phyloP scores from a whole-genome alignment of 2,888 invertebrate species.

The Phengaris arion region DNA sequence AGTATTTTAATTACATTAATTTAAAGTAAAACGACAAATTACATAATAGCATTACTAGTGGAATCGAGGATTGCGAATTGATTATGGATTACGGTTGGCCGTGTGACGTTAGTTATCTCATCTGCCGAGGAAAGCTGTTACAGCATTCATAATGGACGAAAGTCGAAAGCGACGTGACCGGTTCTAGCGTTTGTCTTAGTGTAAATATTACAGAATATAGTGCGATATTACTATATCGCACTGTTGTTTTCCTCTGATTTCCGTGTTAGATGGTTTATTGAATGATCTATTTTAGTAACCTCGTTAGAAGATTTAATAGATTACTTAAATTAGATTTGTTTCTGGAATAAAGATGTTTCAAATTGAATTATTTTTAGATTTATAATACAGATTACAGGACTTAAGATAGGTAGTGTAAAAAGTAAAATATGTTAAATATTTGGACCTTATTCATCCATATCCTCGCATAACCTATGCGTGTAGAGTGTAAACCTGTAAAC shows the following conservation, averaged over 20 bases:
- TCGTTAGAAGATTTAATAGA: background rate
- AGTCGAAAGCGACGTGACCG: slow-evolving; percentile 69
- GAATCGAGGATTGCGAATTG: background rate
- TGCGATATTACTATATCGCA: background rate
- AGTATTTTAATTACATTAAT: background rate
- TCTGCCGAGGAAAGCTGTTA: slow-evolving; percentile 65
- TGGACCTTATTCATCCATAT: too few relatives aligned
- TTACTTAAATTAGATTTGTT: too few relatives aligned
- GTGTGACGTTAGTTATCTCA: slow-evolving; percentile 59
- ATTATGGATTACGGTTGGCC: slow-evolving; percentile 9
- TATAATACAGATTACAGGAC: background rate
- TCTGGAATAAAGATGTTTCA: too few relatives aligned
- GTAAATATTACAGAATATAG: background rate
- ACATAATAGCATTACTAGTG: background rate
- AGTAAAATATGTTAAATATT: too few relatives aligned
- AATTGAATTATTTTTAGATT: background rate
- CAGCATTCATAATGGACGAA: slow-evolving; percentile 66
- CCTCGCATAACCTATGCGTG: too few relatives aligned
- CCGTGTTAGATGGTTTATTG: slow-evolving; percentile 14
- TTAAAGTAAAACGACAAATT: background rate
- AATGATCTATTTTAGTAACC: slow-evolving; percentile 13
- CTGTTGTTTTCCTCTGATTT: background rate
- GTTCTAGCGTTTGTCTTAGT: slow-evolving; percentile 44
- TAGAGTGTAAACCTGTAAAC: background rate
- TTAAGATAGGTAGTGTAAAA: too few relatives aligned